Evolutionary conservation across 2,888 invertebrate species (phyloP).

Genomic region (Eilema sororculum): DNA sequence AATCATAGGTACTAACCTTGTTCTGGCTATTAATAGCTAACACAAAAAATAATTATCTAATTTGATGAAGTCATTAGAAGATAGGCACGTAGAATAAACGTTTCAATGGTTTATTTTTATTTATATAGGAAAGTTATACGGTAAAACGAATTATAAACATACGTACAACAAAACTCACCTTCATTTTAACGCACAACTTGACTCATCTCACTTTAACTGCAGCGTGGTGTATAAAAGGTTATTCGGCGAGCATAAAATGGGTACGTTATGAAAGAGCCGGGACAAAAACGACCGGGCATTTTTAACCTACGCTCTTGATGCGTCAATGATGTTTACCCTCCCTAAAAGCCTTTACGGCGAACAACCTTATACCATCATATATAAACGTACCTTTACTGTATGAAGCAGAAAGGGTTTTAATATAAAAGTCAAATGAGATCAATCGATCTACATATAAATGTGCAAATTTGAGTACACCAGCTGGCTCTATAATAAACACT

Average conservation of each 20-base stretch:
- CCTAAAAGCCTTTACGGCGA: slow-evolving; percentile 76
- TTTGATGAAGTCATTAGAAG: too few relatives aligned
- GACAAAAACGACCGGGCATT: slow-evolving; percentile 70
- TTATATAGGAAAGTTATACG: not conserved
- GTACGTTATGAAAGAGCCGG: slow-evolving; percentile 62
- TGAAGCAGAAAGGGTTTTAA: slow-evolving; percentile 59
- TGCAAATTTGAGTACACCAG: not conserved
- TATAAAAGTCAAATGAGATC: slow-evolving; percentile 60
- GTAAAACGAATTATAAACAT: not conserved
- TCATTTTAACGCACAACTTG: slow-evolving; percentile 21
- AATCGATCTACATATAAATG: slow-evolving; percentile 44
- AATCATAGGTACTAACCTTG: too few relatives aligned
- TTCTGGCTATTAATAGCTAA: too few relatives aligned
- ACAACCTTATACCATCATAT: slow-evolving; percentile 54
- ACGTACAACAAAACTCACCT: slow-evolving; percentile 1
- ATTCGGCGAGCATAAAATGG: slow-evolving; percentile 49
- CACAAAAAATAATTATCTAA: too few relatives aligned
- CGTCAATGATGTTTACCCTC: slow-evolving; percentile 81
- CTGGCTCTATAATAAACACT: not conserved
- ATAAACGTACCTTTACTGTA: slow-evolving; percentile 47
- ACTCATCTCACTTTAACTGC: slow-evolving; percentile 39
- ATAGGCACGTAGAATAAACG: too few relatives aligned
- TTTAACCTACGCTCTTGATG: slow-evolving; percentile 72
- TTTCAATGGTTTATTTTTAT: too few relatives aligned
- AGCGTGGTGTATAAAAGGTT: slow-evolving; percentile 35